phyloP scores from a whole-genome alignment of 2,888 invertebrate genomes.

The Nymphalis polychloros region DNA sequence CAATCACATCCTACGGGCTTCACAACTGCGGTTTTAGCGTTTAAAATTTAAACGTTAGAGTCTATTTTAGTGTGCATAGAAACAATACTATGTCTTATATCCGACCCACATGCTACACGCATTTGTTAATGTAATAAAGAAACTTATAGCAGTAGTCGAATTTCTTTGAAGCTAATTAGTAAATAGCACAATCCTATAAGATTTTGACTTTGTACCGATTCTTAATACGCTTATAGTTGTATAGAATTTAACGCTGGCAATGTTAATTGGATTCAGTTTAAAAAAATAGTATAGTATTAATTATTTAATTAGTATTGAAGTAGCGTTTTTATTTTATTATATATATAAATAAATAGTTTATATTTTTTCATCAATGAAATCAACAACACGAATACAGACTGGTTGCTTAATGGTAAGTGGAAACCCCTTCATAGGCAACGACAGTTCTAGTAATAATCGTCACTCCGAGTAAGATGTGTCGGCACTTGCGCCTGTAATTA shows the following conservation, averaged over 20 bases:
- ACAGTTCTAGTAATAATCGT: not conserved
- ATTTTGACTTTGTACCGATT: constrained; percentile 17
- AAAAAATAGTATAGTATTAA: not conserved
- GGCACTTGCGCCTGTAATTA: not conserved
- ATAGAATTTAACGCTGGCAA: not conserved
- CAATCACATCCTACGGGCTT: constrained; percentile 24
- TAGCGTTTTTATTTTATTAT: not conserved
- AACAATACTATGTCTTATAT: constrained; percentile 3
- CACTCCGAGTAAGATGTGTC: not conserved
- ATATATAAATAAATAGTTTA: not conserved
- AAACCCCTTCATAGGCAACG: not conserved
- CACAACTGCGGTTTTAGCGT: constrained; percentile 11
- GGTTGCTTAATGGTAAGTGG: not conserved
- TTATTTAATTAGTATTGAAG: not conserved
- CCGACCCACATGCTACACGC: constrained; percentile 14
- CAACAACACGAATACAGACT: not conserved
- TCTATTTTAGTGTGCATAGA: constrained; percentile 8
- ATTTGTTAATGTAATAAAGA: constrained; percentile 29
- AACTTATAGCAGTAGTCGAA: constrained; percentile 26
- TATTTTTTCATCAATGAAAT: not conserved
- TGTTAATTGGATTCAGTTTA: constrained; percentile 2
- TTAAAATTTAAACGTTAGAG: constrained; percentile 18
- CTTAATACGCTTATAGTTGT: constrained; percentile 10
- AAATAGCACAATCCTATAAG: constrained; percentile 30
- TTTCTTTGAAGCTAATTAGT: constrained; percentile 31